A percentile compares a stretch with the other conserved stretches of the same genome.
Evolutionary conservation across 2,888 invertebrate species (phyloP).

Genomic region (Bimastos eiseni): DNA sequence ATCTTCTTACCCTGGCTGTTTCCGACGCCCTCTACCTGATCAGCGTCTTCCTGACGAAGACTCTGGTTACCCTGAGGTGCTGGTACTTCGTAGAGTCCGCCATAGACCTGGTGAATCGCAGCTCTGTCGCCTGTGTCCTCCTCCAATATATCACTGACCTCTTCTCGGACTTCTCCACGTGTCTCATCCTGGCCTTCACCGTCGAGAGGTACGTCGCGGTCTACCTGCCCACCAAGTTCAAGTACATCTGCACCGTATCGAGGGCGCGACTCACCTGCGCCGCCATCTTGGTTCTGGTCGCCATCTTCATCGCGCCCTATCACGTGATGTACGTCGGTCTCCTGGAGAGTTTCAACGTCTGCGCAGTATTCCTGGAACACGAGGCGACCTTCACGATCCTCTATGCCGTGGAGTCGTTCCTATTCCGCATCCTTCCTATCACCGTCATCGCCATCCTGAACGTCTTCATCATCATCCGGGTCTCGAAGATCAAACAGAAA

Average conservation of each 20-base stretch:
- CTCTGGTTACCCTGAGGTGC: constrained; percentile 42
- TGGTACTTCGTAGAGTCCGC: constrained; percentile 38
- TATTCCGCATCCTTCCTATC: constrained; percentile 45
- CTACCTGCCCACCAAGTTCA: constrained; percentile 45
- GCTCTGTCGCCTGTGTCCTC: constrained; percentile 39
- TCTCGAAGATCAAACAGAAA: constrained; percentile 32
- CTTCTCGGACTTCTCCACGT: constrained; percentile 45
- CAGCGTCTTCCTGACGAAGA: constrained; percentile 41
- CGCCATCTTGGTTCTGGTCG: constrained; percentile 34
- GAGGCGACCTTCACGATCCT: constrained; percentile 33
- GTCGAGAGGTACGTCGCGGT: constrained; percentile 45
- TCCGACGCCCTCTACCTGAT: constrained; percentile 46
- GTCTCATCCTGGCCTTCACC: constrained; percentile 46
- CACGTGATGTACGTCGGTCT: constrained; percentile 43
- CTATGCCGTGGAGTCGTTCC: constrained; percentile 40
- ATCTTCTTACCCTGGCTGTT: constrained; percentile 44
- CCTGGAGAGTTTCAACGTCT: constrained; percentile 35
- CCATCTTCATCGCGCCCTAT: constrained; percentile 42
- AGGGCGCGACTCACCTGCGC: constrained; percentile 39
- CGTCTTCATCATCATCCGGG: constrained; percentile 46
- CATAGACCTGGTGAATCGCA: constrained; percentile 41
- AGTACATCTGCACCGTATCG: constrained; percentile 43
- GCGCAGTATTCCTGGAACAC: constrained; percentile 34
- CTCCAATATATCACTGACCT: constrained; percentile 44
- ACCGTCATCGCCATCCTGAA: constrained; percentile 45